These are phyloP conservation scores for Condylura cristata DNA, from an alignment of 2,113 vertebrate genomes.

Conservation along the genomic window DNA sequence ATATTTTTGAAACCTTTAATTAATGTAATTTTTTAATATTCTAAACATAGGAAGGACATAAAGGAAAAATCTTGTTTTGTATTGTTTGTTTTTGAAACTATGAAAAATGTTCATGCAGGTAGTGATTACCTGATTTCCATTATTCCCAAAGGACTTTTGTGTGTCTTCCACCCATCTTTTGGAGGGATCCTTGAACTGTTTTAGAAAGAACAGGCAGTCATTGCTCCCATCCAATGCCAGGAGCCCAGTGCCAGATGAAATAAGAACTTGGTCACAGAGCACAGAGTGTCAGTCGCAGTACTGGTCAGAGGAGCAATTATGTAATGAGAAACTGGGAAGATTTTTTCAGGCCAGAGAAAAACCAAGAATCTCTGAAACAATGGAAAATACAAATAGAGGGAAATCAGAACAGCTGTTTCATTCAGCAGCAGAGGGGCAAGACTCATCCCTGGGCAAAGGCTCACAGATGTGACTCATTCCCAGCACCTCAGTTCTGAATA, in stretches of 20 bases:
- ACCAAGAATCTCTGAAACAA: background rate
- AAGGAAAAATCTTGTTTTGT: background rate
- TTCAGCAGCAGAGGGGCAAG: background rate
- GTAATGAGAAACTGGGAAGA: background rate
- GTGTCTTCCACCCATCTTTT: background rate
- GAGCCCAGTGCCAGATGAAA: background rate
- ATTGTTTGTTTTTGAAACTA: conserved; percentile 1
- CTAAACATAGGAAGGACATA: background rate
- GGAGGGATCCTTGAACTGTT: background rate
- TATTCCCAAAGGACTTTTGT: background rate
- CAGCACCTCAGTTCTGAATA: background rate
- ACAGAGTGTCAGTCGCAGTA: background rate
- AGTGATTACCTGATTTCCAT: conserved; percentile 4
- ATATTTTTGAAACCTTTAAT: background rate
- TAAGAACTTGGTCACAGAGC: background rate
- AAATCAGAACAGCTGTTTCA: background rate
- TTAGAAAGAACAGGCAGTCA: background rate
- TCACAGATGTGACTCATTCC: background rate
- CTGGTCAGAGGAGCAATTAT: background rate
- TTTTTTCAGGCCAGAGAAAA: background rate
- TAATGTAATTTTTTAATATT: background rate
- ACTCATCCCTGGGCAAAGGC: background rate
- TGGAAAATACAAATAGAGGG: background rate
- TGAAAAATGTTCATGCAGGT: conserved; percentile 9
- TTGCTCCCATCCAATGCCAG: background rate